Conservation (phyloP, 2,113 vertebrate genomes). For the Acanthochromis polyacanthus region DNA sequence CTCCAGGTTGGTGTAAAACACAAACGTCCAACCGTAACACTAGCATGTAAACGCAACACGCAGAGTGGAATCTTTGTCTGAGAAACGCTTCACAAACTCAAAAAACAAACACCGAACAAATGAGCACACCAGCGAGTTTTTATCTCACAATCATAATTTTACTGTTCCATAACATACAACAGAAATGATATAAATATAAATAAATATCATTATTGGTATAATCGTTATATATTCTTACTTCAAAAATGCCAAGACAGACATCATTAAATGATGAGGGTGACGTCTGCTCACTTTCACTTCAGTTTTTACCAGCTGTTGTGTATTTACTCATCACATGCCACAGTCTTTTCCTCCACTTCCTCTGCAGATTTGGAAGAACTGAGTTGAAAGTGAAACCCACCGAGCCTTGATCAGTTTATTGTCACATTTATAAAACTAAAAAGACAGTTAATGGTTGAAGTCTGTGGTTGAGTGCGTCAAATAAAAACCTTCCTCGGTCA, state of each 20-base stretch:
- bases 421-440: conserved; percentile 10
- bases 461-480: conserved; percentile 10
- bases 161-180: conserved; percentile 80
- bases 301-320: conserved; percentile 19
- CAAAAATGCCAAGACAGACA: conserved; percentile 72
- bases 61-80: too few relatives aligned
- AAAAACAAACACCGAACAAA: not conserved
- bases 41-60: too few relatives aligned
- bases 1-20: too few relatives aligned
- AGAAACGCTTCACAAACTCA: too few relatives aligned
- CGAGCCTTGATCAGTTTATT: conserved; percentile 33
- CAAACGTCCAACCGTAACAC: too few relatives aligned
- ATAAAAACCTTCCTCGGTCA: not conserved
- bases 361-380: conserved; percentile 6
- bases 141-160: conserved; percentile 78
- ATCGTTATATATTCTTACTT: conserved; percentile 64
- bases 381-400: conserved; percentile 48
- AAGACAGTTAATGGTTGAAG: conserved; percentile 12
- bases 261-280: conserved; percentile 43
- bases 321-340: not conserved
- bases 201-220: conserved; percentile 67
- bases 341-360: not conserved
- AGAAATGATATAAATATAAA: conserved; percentile 82
- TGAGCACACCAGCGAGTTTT: not conserved
- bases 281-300: conserved; percentile 47